Conservation (phyloP, 1,140 invertebrate species). For the Anastatus disparis region DNA sequence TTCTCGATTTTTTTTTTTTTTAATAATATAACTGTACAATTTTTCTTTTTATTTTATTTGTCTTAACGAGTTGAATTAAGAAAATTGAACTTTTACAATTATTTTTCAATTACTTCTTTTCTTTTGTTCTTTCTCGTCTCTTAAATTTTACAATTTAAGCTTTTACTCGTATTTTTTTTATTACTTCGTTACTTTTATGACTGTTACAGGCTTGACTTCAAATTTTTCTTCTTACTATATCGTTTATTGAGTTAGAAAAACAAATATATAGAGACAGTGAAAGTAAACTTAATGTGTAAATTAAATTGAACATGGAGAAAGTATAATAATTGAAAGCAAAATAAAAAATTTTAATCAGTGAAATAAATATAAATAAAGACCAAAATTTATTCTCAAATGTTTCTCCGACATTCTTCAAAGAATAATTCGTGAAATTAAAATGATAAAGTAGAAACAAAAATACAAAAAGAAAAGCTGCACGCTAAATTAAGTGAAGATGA, state of each 20-base stretch:
- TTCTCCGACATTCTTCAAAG: slow-evolving; percentile 20
- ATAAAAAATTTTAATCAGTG: not conserved
- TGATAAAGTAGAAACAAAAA: slow-evolving; percentile 29
- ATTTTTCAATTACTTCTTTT: not conserved
- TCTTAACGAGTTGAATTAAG: slow-evolving; percentile 35
- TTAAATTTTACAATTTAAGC: not conserved
- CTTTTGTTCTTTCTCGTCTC: slow-evolving; percentile 21
- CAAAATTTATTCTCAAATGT: slow-evolving; percentile 8
- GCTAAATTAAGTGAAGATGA: not conserved
- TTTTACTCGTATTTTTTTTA: no score
- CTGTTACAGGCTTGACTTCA: no score
- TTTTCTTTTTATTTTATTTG: slow-evolving; percentile 50
- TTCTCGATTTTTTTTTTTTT: no score
- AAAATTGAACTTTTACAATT: no score
- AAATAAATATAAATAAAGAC: not conserved
- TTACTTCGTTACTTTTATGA: no score
- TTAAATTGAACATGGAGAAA: no score
- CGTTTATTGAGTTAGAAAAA: slow-evolving; percentile 42
- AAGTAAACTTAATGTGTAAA: no score
- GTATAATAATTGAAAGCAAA: not conserved
- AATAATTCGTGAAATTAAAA: slow-evolving; percentile 9
- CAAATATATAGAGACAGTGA: slow-evolving; percentile 45
- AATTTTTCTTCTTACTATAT: slow-evolving; percentile 41
- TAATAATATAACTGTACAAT: slow-evolving; percentile 43
- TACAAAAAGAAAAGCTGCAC: slow-evolving; percentile 10